Conservation (phyloP, 30 jellyfish, hydroid and myxozoan species). For the Hydra vulgaris region DNA sequence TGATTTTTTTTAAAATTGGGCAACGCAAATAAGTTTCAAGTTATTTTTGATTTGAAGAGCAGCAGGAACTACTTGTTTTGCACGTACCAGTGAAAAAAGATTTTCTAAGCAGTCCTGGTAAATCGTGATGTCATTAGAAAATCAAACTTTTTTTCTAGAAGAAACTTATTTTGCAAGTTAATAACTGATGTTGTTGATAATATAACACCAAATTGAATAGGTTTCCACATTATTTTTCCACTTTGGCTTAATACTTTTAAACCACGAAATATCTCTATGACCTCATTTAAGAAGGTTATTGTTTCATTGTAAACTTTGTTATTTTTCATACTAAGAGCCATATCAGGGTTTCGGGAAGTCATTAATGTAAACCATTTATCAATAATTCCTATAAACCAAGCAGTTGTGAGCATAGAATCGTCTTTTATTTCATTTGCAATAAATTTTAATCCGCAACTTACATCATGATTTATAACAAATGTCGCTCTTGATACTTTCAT, state of each 20-base stretch:
- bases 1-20: background rate
- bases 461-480: background rate
- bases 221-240: background rate
- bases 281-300: background rate
- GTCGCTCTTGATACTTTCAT: background rate
- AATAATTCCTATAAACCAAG: background rate
- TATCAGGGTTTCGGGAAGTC: background rate
- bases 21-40: background rate
- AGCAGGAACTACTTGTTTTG: background rate
- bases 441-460: background rate
- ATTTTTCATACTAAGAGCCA: background rate
- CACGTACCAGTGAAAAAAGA: background rate
- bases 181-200: background rate
- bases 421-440: background rate
- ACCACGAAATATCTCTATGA: background rate
- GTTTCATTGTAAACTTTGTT: background rate
- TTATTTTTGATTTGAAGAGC: background rate
- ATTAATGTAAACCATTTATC: background rate
- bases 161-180: background rate
- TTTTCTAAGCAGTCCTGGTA: background rate
- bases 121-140: background rate
- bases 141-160: background rate
- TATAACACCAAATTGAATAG: background rate
- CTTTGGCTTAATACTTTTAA: background rate
- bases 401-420: background rate